Evolutionary conservation across 2,113 vertebrate genomes (phyloP).

Genomic region (Oreochromis aureus): DNA sequence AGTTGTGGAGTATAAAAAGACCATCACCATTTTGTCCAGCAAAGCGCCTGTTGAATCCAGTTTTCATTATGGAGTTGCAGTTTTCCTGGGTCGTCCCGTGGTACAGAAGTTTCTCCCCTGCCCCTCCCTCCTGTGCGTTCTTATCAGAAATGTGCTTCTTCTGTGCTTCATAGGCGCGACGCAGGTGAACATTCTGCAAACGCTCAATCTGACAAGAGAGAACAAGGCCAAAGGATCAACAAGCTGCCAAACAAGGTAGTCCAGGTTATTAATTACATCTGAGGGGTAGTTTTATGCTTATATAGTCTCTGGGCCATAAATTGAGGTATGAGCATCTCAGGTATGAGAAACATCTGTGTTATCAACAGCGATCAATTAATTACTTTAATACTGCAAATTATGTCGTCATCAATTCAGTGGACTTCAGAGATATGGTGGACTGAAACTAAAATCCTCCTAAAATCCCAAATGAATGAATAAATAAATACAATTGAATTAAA

Average conservation of each 20-base stretch:
- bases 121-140: background rate
- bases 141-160: constrained; percentile 21
- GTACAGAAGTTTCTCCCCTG: constrained; percentile 31
- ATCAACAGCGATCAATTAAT: background rate
- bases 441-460: background rate
- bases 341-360: background rate
- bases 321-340: accelerated
- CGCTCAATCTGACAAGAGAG: constrained; percentile 27
- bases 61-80: constrained; percentile 27
- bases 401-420: background rate
- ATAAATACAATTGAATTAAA: background rate
- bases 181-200: constrained; percentile 41
- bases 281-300: background rate
- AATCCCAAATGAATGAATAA: background rate
- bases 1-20: background rate
- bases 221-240: background rate
- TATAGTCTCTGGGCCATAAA: background rate
- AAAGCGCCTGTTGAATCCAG: constrained; percentile 56
- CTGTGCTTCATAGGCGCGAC: constrained; percentile 1
- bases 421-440: too few relatives aligned
- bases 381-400: background rate
- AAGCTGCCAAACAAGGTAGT: background rate
- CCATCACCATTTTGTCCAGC: constrained; percentile 61
- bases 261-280: background rate
- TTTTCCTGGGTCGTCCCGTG: constrained; percentile 36